Conservation (phyloP, 2,888 invertebrate genomes). For the Epirrhoe tristata region DNA sequence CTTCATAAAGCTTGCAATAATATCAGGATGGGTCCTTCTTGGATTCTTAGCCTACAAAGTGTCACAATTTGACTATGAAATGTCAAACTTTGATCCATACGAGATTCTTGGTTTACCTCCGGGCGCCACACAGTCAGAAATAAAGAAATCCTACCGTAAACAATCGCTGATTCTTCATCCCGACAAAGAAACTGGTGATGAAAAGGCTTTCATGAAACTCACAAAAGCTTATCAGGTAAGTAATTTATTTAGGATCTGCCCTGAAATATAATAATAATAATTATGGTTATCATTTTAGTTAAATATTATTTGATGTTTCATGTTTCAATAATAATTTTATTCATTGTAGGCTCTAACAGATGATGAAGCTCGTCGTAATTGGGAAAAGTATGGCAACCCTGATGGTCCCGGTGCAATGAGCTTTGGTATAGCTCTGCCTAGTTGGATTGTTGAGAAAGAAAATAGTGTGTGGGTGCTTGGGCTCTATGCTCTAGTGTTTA, state of each 20-base stretch:
- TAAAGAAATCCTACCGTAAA: slow-evolving; percentile 98
- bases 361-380: slow-evolving; percentile 98
- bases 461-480: slow-evolving; percentile 99
- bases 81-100: slow-evolving; percentile 99
- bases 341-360: slow-evolving; percentile 94
- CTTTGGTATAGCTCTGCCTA: slow-evolving; percentile 99
- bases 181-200: slow-evolving; percentile 98
- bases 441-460: slow-evolving; percentile 99
- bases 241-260: not conserved
- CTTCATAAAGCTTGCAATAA: slow-evolving; percentile 91
- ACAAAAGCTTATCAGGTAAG: slow-evolving; percentile 95
- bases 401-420: slow-evolving; percentile 99
- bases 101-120: slow-evolving; percentile 96
- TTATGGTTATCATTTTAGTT: too few relatives aligned
- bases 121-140: slow-evolving; percentile 94
- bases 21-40: slow-evolving; percentile 93
- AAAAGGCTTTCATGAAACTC: slow-evolving; percentile 98
- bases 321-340: not conserved
- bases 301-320: not conserved
- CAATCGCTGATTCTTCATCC: slow-evolving; percentile 98
- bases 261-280: too few relatives aligned
- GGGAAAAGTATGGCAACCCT: slow-evolving; percentile 99
- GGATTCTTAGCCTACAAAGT: slow-evolving; percentile 95
- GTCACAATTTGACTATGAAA: slow-evolving; percentile 98
- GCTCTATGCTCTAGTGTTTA: slow-evolving; percentile 97